phyloP scores from a whole-genome alignment of 2,888 invertebrate species.

The Marasmarcha lunaedactyla region DNA sequence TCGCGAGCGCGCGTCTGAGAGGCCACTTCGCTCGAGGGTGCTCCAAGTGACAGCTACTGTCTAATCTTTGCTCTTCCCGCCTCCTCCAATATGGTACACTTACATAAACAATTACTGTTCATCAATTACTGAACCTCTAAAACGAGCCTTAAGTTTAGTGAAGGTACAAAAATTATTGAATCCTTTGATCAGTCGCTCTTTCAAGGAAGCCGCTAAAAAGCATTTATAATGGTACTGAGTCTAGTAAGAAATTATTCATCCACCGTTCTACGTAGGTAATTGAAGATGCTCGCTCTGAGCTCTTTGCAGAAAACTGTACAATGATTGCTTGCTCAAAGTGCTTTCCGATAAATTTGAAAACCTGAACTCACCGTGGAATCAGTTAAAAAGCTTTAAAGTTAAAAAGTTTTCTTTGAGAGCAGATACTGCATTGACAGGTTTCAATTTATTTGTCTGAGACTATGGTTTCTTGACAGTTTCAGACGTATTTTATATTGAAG shows the following conservation, averaged over 20 bases:
- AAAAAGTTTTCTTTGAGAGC: conserved; percentile 4
- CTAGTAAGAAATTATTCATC: not conserved
- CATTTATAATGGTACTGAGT: too few species aligned
- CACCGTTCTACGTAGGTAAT: conserved; percentile 16
- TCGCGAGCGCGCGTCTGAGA: conserved; percentile 24
- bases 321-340: conserved; percentile 25
- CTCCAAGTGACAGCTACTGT: conserved; percentile 51
- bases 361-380: not conserved
- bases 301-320: conserved; percentile 19
- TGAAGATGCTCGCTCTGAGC: conserved; percentile 22
- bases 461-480: conserved; percentile 31
- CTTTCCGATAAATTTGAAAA: conserved; percentile 19
- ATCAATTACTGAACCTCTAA: too few species aligned
- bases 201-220: too few species aligned
- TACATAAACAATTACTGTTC: too few species aligned
- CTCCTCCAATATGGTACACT: too few species aligned
- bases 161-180: too few species aligned
- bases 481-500: conserved; percentile 26
- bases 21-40: conserved; percentile 49
- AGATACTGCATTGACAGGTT: too few species aligned
- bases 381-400: conserved; percentile 6
- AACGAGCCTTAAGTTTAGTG: too few species aligned
- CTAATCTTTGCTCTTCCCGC: conserved; percentile 37
- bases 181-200: too few species aligned
- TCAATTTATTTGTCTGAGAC: conserved; percentile 3